phyloP scores from a whole-genome alignment of 2,888 invertebrate species.

The Xanthorhoe spadicearia region DNA sequence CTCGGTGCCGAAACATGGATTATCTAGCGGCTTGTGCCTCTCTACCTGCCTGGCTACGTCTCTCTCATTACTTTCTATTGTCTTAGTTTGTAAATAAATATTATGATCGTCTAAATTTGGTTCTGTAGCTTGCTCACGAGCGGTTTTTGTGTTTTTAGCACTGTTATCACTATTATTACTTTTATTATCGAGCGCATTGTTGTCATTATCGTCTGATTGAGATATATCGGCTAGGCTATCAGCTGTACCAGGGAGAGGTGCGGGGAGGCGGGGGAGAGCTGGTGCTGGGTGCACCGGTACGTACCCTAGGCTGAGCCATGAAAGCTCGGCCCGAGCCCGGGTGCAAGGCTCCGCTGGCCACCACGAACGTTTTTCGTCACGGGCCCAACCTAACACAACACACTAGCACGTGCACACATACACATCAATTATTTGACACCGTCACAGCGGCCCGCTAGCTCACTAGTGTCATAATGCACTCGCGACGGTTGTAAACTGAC shows the following conservation, averaged over 20 bases:
- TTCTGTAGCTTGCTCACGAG: slow-evolving; percentile 24
- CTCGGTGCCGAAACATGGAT: slow-evolving; percentile 61
- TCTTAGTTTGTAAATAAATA: slow-evolving; percentile 35
- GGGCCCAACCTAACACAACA: slow-evolving; percentile 81
- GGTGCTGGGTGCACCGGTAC: slow-evolving; percentile 64
- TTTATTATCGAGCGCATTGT: slow-evolving; percentile 49
- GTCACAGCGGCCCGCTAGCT: slow-evolving; percentile 84
- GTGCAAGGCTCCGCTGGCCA: slow-evolving; percentile 84
- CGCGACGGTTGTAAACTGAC: slow-evolving; percentile 72
- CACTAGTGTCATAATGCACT: slow-evolving; percentile 84
- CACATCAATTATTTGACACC: slow-evolving; percentile 78
- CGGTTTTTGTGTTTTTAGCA: slow-evolving; percentile 48
- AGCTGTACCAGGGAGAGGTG: slow-evolving; percentile 48
- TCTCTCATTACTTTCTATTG: slow-evolving; percentile 55
- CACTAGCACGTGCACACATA: slow-evolving; percentile 82
- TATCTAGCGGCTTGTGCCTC: slow-evolving; percentile 52
- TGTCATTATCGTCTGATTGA: slow-evolving; percentile 51
- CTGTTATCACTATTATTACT: slow-evolving; percentile 49
- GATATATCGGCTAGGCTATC: slow-evolving; percentile 52
- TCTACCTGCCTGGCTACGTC: slow-evolving; percentile 51
- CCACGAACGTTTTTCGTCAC: slow-evolving; percentile 82
- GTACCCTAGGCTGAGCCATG: slow-evolving; percentile 96
- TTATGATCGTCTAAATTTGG: slow-evolving; percentile 7
- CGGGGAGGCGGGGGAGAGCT: slow-evolving; percentile 41
- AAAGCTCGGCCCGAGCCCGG: slow-evolving; percentile 90